Conservation (phyloP, 1,140 invertebrate genomes). For the Ceratina calcarata region DNA sequence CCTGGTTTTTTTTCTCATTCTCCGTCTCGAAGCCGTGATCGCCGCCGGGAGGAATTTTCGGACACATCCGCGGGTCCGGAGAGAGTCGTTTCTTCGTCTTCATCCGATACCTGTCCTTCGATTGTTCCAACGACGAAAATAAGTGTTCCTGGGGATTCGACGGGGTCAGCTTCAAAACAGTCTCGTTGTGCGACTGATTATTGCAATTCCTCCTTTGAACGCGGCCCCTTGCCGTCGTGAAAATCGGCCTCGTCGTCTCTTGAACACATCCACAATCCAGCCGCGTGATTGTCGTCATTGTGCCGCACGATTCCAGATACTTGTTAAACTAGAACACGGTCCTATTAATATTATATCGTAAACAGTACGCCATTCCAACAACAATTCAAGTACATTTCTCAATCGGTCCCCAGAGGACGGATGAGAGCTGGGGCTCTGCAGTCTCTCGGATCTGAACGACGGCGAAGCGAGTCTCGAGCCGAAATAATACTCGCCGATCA, state of each 20-base stretch:
- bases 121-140: conserved; percentile 2
- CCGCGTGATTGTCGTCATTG: conserved; percentile 62
- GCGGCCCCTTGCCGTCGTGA: conserved; percentile 53
- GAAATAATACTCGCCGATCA: conserved; percentile 56
- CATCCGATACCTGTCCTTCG: background rate
- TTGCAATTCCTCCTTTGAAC: conserved; percentile 45
- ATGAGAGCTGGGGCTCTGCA: conserved; percentile 24
- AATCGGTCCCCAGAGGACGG: background rate
- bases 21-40: conserved; percentile 27
- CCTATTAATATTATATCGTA: background rate
- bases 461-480: background rate
- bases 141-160: conserved; percentile 43
- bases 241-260: conserved; percentile 61
- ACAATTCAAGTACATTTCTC: background rate
- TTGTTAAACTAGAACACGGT: conserved; percentile 13
- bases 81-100: conserved; percentile 14
- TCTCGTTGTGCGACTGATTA: conserved; percentile 41
- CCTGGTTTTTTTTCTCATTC: conserved; percentile 6
- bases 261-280: conserved; percentile 65
- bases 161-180: conserved; percentile 29
- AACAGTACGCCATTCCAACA: no score
- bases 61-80: background rate
- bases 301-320: conserved; percentile 60
- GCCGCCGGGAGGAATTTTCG: conserved; percentile 8
- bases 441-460: background rate